Base-by-base conservation (phyloP, 2,113 vertebrate genomes). In the Todiramphus chloris region DNA sequence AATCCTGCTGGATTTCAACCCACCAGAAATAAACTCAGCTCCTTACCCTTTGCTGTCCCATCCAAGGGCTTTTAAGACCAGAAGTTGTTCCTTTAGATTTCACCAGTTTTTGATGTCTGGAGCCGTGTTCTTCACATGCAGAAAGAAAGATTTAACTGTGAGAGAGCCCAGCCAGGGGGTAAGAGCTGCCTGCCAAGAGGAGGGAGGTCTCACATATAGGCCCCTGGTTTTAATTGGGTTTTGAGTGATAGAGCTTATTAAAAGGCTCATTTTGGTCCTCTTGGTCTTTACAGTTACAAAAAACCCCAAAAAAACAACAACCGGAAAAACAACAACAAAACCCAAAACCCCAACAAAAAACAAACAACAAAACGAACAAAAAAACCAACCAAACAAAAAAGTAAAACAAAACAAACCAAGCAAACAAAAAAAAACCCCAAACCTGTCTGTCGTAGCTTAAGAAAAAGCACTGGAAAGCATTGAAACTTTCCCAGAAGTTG, bases 221-320 rank as follows among this genome's bases (percentile, higher is more conserved):
- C 27, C 35, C 28, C 30, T 46, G 4, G 23, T 16, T 73, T 46
- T 17, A 31, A 31, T 12, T 33, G 35, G 43, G 5, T 43, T 41
- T 37, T 41, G 3, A 60, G 21, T 46, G 14, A 37, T 2, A 3
- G 13, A 59, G 30, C 30, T 60, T 16, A 41, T 14, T 24, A 12
- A 60, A 41, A 43, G 64, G 50, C 23, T 55, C 25, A 18, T 30
- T 64, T 58, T 43, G 31, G 18, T 39, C 23, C 20, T 31, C 31
- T 44, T 15, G 6, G 19, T 20, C 74, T 70, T 66, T 41, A 80
- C 50, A 94, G 43, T 94, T 94, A 94, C 96, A 92, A 95, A 43
- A 55, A 63, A 35, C 15, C 48, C 48, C 25, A 51, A 51, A 43
- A 13, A 43, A 16, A 23, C 13, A 51, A 25, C 50, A 51, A 25